Percentiles rank a stretch among this genome's conserved stretches.
phyloP scores from a whole-genome alignment of 2,888 invertebrate genomes.

The Incurvaria masculella region DNA sequence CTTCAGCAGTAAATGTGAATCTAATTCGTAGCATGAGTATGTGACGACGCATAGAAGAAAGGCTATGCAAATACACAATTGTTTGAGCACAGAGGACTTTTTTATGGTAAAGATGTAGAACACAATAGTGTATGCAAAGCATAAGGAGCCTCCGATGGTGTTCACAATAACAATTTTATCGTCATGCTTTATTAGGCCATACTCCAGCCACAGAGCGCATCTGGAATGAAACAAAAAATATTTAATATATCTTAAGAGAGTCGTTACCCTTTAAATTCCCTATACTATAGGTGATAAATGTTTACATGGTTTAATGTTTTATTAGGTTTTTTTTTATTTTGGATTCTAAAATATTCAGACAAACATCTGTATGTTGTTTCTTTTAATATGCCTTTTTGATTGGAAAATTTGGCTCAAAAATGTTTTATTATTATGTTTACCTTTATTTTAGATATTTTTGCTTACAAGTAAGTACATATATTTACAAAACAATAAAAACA shows the following conservation, averaged over 20 bases:
- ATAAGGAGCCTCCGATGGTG: slow-evolving; percentile 66
- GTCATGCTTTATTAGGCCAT: slow-evolving; percentile 73
- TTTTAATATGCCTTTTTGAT: no score
- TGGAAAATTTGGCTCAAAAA: no score
- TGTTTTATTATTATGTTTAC: no score
- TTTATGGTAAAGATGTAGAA: slow-evolving; percentile 72
- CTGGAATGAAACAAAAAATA: slow-evolving; percentile 40
- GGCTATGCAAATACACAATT: slow-evolving; percentile 51
- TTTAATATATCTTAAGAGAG: no score
- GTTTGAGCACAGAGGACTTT: slow-evolving; percentile 63
- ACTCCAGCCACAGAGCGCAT: slow-evolving; percentile 75
- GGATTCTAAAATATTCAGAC: no score
- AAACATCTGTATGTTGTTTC: no score
- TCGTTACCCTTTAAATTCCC: no score
- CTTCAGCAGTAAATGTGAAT: slow-evolving; percentile 48
- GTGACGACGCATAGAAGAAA: slow-evolving; percentile 53
- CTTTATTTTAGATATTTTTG: not conserved
- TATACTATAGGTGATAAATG: no score
- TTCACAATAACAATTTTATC: slow-evolving; percentile 72
- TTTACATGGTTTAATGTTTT: no score
- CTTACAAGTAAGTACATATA: slow-evolving; percentile 10
- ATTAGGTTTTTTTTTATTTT: no score
- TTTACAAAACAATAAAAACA: no score
- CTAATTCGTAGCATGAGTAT: slow-evolving; percentile 57
- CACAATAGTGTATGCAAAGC: slow-evolving; percentile 65